Conservation (phyloP, 2,888 invertebrate genomes). For the Tachystola acroxantha region DNA sequence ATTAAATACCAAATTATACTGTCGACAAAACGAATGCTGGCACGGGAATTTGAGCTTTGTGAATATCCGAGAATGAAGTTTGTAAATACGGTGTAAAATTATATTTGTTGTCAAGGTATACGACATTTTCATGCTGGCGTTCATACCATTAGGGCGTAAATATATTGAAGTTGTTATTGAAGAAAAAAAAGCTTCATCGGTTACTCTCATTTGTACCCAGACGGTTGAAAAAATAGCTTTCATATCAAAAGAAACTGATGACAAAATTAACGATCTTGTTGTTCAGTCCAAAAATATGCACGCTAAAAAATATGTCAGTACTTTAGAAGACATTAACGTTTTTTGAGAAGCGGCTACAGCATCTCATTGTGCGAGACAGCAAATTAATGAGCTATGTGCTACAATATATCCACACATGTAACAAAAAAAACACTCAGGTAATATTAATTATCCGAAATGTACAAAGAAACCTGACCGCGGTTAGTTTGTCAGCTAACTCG, state of each 20-base stretch:
- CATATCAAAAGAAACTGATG: no score
- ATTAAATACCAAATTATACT: conserved; percentile 44
- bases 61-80: no score
- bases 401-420: conserved; percentile 1
- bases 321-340: conserved; percentile 1
- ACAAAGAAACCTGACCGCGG: conserved; percentile 25
- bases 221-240: no score
- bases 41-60: conserved; percentile 13
- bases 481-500: conserved; percentile 23
- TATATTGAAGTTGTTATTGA: neutral
- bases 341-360: neutral
- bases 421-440: conserved; percentile 25
- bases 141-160: neutral
- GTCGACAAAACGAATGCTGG: conserved; percentile 10
- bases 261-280: no score
- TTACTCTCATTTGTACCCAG: no score
- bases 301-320: no score
- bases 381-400: conserved; percentile 4
- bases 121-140: neutral
- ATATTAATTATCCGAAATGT: conserved; percentile 21
- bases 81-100: no score
- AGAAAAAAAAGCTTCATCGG: no score
- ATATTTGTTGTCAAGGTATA: neutral
- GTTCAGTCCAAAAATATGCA: no score
- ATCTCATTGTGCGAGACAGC: conserved; percentile 5